A percentile compares a stretch with the other conserved stretches of the same genome.
Conservation (phyloP, 1,140 invertebrate genomes). For the Procambarus clarkii region DNA sequence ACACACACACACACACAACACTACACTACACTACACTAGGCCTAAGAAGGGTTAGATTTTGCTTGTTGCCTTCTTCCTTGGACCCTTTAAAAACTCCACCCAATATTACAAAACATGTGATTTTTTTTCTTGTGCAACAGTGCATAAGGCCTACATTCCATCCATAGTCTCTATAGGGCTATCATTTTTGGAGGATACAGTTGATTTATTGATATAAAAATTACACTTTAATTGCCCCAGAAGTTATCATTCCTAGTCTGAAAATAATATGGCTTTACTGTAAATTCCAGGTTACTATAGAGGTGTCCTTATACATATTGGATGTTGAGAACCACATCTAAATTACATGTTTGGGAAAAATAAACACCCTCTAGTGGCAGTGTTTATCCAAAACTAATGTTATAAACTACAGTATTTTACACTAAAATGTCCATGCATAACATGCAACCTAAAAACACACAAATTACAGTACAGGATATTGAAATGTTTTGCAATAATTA, state of each 20-base stretch:
- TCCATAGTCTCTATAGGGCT: too few relatives aligned
- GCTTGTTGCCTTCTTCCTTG: too few relatives aligned
- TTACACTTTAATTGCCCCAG: not conserved
- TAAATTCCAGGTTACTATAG: not conserved
- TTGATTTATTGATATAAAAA: not conserved
- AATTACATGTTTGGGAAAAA: not conserved
- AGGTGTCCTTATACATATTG: not conserved
- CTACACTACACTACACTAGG: too few relatives aligned
- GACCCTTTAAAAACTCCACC: too few relatives aligned
- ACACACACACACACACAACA: too few relatives aligned
- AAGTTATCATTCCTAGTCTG: constrained; percentile 32
- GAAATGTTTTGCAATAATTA: not conserved
- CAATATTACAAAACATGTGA: too few relatives aligned
- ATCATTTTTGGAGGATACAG: too few relatives aligned
- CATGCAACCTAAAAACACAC: not conserved
- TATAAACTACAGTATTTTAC: not conserved
- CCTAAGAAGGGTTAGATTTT: too few relatives aligned
- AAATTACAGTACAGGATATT: not conserved
- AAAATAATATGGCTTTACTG: constrained; percentile 5
- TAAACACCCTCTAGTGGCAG: not conserved
- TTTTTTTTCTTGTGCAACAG: too few relatives aligned
- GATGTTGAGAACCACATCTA: not conserved
- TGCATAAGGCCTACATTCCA: too few relatives aligned
- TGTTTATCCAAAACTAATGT: not conserved
- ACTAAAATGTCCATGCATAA: not conserved